Evolutionary conservation across 2,113 vertebrate species (phyloP), one percentile per base, ranked within the genome.

Genomic region (Crotophaga sulcirostris): DNA sequence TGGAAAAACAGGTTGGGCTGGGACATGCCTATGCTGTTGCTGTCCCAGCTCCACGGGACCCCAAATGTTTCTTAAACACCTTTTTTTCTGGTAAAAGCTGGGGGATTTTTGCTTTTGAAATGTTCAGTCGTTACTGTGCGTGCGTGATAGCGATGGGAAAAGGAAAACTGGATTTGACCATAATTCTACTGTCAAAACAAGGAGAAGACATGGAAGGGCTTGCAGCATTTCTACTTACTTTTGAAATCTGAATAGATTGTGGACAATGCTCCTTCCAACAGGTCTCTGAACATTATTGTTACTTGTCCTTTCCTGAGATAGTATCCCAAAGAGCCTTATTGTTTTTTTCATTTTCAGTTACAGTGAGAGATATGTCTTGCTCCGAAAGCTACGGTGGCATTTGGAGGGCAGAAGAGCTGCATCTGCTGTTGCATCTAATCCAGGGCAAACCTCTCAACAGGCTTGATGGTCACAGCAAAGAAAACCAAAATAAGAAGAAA

Each of bases 1-100:
- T 90, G 94, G 93, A 81, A 95, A 88, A 62, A 78, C 84, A 75
- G 94, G 85, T 63, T 95, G 85, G 87, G 94, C 93, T 83, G 90
- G 91, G 83, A 78, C 88, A 68, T 91, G 91, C 54, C 87, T 63
- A 60, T 5, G 8, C 68, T 0, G 0, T 40, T 77, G 66, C 69
- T 64, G 78, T 82, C 82, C 75, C 67, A 18, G 7, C 59, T 90
- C 47, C 13, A 2, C 8, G 42, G 88, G 90, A 89, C 38, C 2
- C 67, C 87, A 77, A 77, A 83, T 1, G 0, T 64, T 78, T 70
- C 31, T 55, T 68, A 52, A 94, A 60, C n/a, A 1, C 15, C 94
- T 92, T 92, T 75, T 75, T 40, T 56, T 69, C 87, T 20, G 74
- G 87, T 94, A 93, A 96, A 93, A 87, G 76, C 60, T 49, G 84